A percentile compares a stretch with the other conserved stretches of the same genome.
These are phyloP conservation scores for Epinotia ramella DNA, from an alignment of 2,888 invertebrate species.

Conservation along the genomic window DNA sequence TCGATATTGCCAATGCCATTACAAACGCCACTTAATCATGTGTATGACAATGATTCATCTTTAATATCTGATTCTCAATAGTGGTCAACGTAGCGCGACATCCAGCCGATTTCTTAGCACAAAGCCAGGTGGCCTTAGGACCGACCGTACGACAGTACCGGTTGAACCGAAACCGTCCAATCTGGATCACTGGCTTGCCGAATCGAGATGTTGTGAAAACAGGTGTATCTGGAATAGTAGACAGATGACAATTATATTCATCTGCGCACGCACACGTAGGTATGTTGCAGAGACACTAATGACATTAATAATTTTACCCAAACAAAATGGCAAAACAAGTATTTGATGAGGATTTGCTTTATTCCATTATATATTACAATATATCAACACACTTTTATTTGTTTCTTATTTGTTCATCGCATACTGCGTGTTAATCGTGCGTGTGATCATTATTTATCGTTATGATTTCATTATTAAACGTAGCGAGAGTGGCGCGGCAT, in stretches of 20 bases:
- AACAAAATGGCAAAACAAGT: not conserved
- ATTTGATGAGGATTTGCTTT: not conserved
- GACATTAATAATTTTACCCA: too few relatives aligned
- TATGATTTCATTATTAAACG: constrained; percentile 9
- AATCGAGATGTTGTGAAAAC: not conserved
- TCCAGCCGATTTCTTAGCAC: constrained; percentile 1
- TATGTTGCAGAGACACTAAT: not conserved
- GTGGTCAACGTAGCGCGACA: constrained; percentile 16
- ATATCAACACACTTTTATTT: not conserved
- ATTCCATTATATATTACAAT: too few relatives aligned
- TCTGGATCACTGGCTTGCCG: constrained; percentile 13
- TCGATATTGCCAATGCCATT: not conserved
- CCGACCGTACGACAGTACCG: constrained; percentile 38
- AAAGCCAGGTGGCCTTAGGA: constrained; percentile 14
- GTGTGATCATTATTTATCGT: constrained; percentile 6
- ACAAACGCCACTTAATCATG: constrained; percentile 3
- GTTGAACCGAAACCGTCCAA: constrained; percentile 12
- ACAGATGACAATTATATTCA: not conserved
- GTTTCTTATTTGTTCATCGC: not conserved
- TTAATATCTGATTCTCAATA: not conserved
- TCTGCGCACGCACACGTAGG: not conserved
- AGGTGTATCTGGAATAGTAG: constrained; percentile 6
- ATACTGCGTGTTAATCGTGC: constrained; percentile 4
- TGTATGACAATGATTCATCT: constrained; percentile 2
- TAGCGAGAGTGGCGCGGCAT: constrained; percentile 26